Evolutionary conservation across 2,888 invertebrate species (phyloP), one percentile per base, ranked within the genome.

Genomic region (Drosophila helvetica): DNA sequence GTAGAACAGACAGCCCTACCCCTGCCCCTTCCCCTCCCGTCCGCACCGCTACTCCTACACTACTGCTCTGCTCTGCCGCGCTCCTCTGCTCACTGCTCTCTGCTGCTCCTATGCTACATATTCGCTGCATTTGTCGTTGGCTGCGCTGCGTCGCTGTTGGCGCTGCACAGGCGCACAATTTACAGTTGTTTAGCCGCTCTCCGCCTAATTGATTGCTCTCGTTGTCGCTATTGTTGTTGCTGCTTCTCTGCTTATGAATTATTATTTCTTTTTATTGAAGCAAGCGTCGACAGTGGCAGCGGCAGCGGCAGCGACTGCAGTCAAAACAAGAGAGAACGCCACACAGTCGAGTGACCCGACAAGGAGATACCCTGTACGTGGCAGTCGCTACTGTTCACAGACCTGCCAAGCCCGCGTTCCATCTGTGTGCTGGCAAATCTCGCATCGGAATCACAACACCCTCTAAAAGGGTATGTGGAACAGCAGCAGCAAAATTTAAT

Each of bases 241-340:
- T 72, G 62, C 18, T 62, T 62, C n/a, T 62, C 6, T 59, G 55
- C 57, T 68, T 86, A 83, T 78, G 67, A 88, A 88, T 83, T 88
- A 83, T 80, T 84, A 83, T 86, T 88, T 86, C 72, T 86, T 78
- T 78, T 80, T 84, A 86, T 86, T 86, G 78, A 76, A 80, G 84
- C 75, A 70, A 78, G 63, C 78, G 58, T 67, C 78, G 66, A n/a
- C 22, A 4, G 22, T 22, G 4, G 66, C 70, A 57, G 52, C 19
- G 48, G 78, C 80, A 78, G 75, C 75, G 70, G 78, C 76, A 75
- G 79, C 77, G 75, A 76, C 54, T 66, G 77, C 72, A 48, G 47
- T 46, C 22, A 56, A 59, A 54, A 38, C 45, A 51, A 22, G 27
- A 62, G 48, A 42, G 33, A 48, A 67, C 55, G 4, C 47, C 1